These are phyloP conservation scores for Neostethus bicornis DNA, from an alignment of 2,797 vertebrate species.

Conservation along the genomic window DNA sequence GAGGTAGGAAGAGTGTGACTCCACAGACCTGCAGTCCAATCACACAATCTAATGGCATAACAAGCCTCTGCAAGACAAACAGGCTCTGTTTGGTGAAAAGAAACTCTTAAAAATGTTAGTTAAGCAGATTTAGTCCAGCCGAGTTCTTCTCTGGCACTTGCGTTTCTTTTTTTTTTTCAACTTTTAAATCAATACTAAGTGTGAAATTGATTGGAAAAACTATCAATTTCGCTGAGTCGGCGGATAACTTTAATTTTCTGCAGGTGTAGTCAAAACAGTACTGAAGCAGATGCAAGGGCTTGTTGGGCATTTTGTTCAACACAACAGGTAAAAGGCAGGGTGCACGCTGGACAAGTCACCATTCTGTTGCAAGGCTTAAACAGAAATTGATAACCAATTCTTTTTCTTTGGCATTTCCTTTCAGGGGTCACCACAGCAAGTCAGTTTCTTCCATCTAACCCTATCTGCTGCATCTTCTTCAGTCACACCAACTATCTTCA, in stretches of 20 bases:
- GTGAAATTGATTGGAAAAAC: background rate
- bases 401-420: too few species aligned
- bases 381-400: too few species aligned
- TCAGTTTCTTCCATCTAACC: too few species aligned
- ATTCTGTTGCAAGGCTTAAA: too few species aligned
- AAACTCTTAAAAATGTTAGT: background rate
- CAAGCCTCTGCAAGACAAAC: conserved; percentile 56
- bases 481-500: too few species aligned
- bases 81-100: conserved; percentile 8
- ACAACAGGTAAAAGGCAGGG: conserved; percentile 16
- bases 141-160: background rate
- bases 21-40: conserved; percentile 48
- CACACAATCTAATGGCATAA: conserved; percentile 66
- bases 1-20: conserved; percentile 36
- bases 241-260: conserved; percentile 2
- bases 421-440: too few species aligned
- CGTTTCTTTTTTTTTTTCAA: too few species aligned
- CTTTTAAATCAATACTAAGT: too few species aligned
- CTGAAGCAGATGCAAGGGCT: background rate
- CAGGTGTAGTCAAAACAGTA: background rate
- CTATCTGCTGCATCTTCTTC: too few species aligned
- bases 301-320: conserved; percentile 19
- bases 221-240: too few species aligned
- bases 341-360: too few species aligned
- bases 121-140: background rate